Conservation (phyloP, 2,797 vertebrate species). For the Glossophaga mutica region DNA sequence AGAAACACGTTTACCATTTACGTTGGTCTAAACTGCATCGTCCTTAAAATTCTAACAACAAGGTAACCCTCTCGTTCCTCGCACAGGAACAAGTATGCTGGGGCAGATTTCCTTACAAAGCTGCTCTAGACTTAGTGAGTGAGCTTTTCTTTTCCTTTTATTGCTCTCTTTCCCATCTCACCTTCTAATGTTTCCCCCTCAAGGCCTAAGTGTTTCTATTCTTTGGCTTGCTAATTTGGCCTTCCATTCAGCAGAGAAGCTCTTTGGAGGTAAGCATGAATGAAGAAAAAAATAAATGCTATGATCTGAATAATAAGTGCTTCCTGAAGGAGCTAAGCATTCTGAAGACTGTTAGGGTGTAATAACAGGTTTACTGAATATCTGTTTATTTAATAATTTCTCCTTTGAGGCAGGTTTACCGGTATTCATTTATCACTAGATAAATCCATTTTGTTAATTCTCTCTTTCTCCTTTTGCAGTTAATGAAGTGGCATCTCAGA, state of each 20-base stretch:
- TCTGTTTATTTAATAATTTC: slow-evolving; percentile 74
- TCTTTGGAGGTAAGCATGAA: slow-evolving; percentile 53
- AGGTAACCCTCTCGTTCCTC: background rate
- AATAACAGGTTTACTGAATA: slow-evolving; percentile 65
- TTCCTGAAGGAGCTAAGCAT: slow-evolving; percentile 66
- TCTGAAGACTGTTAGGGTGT: slow-evolving; percentile 45
- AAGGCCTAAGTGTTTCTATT: background rate
- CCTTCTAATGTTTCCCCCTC: background rate
- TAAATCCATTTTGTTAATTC: slow-evolving; percentile 1
- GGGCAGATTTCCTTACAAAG: background rate
- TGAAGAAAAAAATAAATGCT: background rate
- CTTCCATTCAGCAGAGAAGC: background rate
- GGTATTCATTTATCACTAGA: slow-evolving; percentile 55
- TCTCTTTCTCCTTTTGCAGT: slow-evolving; percentile 24
- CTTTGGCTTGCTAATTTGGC: background rate
- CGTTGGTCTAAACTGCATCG: background rate
- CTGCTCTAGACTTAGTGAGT: background rate
- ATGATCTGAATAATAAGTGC: background rate
- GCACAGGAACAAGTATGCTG: background rate
- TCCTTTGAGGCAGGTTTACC: slow-evolving; percentile 43
- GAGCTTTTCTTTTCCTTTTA: background rate
- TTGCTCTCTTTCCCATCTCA: background rate
- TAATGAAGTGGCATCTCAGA: slow-evolving; percentile 52
- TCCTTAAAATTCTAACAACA: background rate
- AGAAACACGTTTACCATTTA: background rate